Percentiles rank a stretch among this genome's conserved stretches.
Conservation (phyloP, 2,113 vertebrate species). For the Pterophyllum scalare region DNA sequence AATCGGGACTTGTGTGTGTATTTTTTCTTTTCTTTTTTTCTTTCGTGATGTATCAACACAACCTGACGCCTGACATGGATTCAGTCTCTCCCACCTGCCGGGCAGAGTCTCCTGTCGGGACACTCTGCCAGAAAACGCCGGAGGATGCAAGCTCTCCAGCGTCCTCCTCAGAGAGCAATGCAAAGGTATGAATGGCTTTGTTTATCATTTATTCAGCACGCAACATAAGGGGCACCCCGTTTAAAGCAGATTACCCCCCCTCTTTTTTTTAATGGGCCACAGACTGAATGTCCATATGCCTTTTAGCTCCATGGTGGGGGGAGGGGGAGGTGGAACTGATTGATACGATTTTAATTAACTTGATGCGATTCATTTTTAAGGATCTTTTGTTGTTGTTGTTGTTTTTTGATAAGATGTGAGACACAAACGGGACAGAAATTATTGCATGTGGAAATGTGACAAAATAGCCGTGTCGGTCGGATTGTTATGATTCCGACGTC, state of each 20-base stretch:
- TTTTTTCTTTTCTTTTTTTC: background rate
- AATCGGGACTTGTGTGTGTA: constrained; percentile 19
- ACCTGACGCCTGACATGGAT: constrained; percentile 86
- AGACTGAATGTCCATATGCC: background rate
- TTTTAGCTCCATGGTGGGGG: constrained; percentile 17
- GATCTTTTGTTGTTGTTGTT: too few relatives aligned
- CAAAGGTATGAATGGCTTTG: constrained; percentile 85
- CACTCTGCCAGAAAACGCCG: constrained; percentile 85
- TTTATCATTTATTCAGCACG: constrained; percentile 27
- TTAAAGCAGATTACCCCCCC: background rate
- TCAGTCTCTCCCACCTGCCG: constrained; percentile 88
- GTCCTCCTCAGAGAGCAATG: constrained; percentile 83
- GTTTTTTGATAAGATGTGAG: background rate
- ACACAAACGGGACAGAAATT: background rate
- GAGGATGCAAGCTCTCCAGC: constrained; percentile 87
- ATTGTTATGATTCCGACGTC: constrained; percentile 70
- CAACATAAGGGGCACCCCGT: background rate
- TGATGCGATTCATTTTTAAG: constrained; percentile 5
- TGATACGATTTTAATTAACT: constrained; percentile 59
- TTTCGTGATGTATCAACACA: constrained; percentile 84
- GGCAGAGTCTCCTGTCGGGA: constrained; percentile 87
- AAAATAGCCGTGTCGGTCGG: background rate
- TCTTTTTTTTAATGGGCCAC: background rate
- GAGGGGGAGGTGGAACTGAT: constrained; percentile 29
- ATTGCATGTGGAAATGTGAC: background rate